Evolutionary conservation across 2,888 invertebrate species (phyloP).

Genomic region (Dugesia japonica): DNA sequence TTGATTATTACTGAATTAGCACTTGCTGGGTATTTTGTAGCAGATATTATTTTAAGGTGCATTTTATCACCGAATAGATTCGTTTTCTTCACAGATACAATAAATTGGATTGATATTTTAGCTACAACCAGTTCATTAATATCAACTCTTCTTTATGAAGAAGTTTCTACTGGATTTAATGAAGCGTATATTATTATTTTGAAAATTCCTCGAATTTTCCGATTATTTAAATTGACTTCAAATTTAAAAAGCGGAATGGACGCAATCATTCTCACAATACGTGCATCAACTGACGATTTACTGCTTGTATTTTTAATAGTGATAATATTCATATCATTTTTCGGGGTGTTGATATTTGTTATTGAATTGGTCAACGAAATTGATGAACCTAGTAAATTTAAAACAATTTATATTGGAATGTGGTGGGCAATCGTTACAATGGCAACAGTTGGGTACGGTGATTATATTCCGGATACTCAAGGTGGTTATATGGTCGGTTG

Average conservation of each 20-base stretch:
- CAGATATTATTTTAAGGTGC: not conserved
- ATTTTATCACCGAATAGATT: not conserved
- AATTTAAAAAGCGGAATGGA: slow-evolving; percentile 5
- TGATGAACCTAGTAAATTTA: slow-evolving; percentile 64
- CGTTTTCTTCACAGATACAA: not conserved
- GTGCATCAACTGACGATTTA: slow-evolving; percentile 46
- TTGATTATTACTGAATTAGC: not conserved
- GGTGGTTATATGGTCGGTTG: slow-evolving; percentile 40
- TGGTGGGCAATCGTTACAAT: slow-evolving; percentile 96
- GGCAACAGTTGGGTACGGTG: slow-evolving; percentile 81
- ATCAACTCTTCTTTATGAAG: not conserved
- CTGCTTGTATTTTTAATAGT: slow-evolving; percentile 42
- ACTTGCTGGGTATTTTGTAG: not conserved
- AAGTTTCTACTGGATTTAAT: not conserved
- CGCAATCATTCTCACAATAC: slow-evolving; percentile 46
- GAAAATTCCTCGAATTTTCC: slow-evolving; percentile 10
- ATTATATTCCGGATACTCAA: slow-evolving; percentile 52
- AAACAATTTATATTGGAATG: slow-evolving; percentile 4
- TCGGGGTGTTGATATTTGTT: slow-evolving; percentile 43
- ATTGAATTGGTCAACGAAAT: slow-evolving; percentile 44
- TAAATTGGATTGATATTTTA: not conserved
- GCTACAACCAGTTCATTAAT: not conserved
- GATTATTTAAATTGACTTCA: not conserved
- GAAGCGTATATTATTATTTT: slow-evolving; percentile 5
- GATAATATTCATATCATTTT: slow-evolving; percentile 43